Conservation (phyloP, 2,113 vertebrate species). For the Struthidea cinerea region DNA sequence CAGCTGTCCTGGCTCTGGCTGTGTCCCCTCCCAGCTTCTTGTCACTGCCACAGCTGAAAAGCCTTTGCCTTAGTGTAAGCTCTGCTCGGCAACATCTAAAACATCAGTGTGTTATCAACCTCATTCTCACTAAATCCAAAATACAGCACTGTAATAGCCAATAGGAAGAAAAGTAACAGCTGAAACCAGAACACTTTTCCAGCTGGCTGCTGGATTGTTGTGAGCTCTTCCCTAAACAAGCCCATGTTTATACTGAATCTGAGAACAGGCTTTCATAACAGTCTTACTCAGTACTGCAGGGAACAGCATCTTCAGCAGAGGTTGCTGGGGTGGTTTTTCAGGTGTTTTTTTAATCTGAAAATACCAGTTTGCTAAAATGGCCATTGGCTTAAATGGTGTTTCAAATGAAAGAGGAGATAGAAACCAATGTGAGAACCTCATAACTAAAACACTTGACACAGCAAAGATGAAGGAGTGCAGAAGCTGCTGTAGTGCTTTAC, state of each 20-base stretch:
- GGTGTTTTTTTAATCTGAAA: neutral
- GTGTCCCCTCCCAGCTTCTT: neutral
- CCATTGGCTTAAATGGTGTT: neutral
- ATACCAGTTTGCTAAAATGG: neutral
- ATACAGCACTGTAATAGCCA: neutral
- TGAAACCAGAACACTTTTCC: neutral
- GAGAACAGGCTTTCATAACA: neutral
- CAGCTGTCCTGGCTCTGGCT: neutral
- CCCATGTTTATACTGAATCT: neutral
- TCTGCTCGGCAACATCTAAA: neutral
- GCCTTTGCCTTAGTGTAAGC: neutral
- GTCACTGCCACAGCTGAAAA: neutral
- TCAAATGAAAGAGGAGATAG: neutral
- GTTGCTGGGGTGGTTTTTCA: neutral
- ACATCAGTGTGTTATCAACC: neutral
- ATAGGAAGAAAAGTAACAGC: neutral
- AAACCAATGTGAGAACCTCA: neutral
- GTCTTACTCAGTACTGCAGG: neutral
- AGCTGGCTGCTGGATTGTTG: neutral
- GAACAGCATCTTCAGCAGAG: neutral
- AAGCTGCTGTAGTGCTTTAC: neutral
- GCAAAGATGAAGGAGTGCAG: neutral
- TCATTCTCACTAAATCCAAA: neutral
- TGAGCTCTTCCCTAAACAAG: neutral
- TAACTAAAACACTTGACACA: neutral